phyloP scores from a whole-genome alignment of 2,888 invertebrate genomes.

The Drosophila recens region DNA sequence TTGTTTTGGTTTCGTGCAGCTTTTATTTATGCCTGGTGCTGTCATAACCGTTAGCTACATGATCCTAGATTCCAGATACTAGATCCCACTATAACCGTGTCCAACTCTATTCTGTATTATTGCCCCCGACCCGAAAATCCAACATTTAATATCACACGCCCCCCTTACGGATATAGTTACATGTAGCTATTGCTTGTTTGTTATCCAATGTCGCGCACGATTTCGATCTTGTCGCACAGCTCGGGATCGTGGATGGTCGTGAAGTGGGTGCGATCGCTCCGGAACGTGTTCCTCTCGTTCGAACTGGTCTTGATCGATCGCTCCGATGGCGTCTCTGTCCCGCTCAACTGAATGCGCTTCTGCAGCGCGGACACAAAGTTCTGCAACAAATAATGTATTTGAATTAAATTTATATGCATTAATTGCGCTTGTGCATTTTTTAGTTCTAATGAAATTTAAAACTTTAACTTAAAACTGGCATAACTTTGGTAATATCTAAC shows the following conservation, averaged over 20 bases:
- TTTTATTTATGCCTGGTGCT: slow-evolving; percentile 17
- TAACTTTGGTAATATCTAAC: no score
- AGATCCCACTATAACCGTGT: slow-evolving; percentile 33
- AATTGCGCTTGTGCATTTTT: no score
- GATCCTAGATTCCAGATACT: slow-evolving; percentile 6
- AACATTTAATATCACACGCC: slow-evolving; percentile 12
- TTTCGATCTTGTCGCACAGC: slow-evolving; percentile 85
- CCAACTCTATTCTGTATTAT: slow-evolving; percentile 1
- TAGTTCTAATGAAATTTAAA: no score
- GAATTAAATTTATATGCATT: no score
- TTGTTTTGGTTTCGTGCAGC: slow-evolving; percentile 8
- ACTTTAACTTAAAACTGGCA: no score
- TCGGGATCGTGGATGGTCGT: slow-evolving; percentile 90
- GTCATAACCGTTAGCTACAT: slow-evolving; percentile 48
- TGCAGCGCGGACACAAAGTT: slow-evolving; percentile 93
- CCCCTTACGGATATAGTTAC: slow-evolving; percentile 82
- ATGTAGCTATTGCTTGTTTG: slow-evolving; percentile 84
- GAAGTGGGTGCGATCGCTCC: slow-evolving; percentile 91
- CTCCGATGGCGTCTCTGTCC: slow-evolving; percentile 87
- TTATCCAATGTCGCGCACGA: slow-evolving; percentile 85
- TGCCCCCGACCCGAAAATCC: slow-evolving; percentile 59
- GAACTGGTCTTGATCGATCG: slow-evolving; percentile 86
- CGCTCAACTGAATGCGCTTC: slow-evolving; percentile 89
- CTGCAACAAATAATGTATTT: slow-evolving; percentile 84
- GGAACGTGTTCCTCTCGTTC: slow-evolving; percentile 90